Evolutionary conservation across 2,888 invertebrate genomes (phyloP).

Genomic region (Drosophila anomelani): DNA sequence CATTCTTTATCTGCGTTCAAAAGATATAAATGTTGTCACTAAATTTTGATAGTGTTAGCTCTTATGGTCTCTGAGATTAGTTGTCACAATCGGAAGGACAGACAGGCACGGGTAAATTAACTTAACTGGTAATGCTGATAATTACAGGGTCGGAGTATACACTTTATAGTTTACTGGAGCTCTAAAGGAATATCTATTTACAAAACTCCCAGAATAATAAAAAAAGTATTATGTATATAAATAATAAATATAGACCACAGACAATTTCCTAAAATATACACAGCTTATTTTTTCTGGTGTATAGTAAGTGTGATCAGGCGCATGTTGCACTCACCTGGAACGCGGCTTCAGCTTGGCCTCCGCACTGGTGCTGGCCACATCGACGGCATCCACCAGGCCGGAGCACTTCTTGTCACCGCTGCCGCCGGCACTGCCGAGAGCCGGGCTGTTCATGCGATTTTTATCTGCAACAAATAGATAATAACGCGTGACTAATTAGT

Average conservation of each 20-base stretch:
- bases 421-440: slow-evolving; percentile 68
- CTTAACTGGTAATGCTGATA: neutral
- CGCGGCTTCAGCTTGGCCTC: slow-evolving; percentile 87
- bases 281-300: neutral
- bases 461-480: slow-evolving; percentile 76
- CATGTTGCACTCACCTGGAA: slow-evolving; percentile 84
- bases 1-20: neutral
- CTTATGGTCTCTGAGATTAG: neutral
- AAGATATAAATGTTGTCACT: neutral
- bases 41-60: neutral
- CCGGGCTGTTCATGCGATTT: slow-evolving; percentile 84
- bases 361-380: slow-evolving; percentile 79
- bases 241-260: too few species aligned
- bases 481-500: slow-evolving; percentile 32
- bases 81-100: neutral
- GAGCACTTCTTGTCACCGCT: slow-evolving; percentile 79
- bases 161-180: too few species aligned
- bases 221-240: neutral
- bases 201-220: neutral
- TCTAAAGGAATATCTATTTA: neutral
- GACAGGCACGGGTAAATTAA: neutral
- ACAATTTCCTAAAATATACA: neutral
- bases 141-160: too few species aligned
- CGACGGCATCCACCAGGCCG: slow-evolving; percentile 78
- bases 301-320: neutral